phyloP scores from a whole-genome alignment of 1,140 invertebrate species.

The Monomorium pharaonis region DNA sequence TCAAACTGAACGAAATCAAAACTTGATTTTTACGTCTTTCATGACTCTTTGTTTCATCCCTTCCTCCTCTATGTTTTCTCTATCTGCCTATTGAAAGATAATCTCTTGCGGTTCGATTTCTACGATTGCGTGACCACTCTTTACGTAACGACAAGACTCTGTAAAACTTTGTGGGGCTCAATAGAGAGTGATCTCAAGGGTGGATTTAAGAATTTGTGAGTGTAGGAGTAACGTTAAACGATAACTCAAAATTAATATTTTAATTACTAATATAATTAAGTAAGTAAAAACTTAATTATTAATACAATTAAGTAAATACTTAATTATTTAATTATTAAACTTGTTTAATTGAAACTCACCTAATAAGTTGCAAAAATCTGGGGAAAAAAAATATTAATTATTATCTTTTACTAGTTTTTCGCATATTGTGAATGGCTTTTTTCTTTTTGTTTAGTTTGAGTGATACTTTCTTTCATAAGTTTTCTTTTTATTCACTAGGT shows the following conservation, averaged over 20 bases:
- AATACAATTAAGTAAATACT: too few relatives aligned
- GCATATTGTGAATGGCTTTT: too few relatives aligned
- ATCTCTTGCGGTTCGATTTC: constrained; percentile 45
- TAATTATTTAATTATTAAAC: too few relatives aligned
- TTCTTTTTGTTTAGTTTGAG: too few relatives aligned
- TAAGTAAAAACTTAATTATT: too few relatives aligned
- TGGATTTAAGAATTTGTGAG: constrained; percentile 33
- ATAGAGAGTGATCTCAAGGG: constrained; percentile 37
- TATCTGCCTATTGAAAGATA: constrained; percentile 16
- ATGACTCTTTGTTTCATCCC: background rate
- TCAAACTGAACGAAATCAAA: background rate
- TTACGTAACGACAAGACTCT: constrained; percentile 16
- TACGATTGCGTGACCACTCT: constrained; percentile 28
- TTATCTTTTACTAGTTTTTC: too few relatives aligned
- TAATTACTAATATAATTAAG: too few relatives aligned
- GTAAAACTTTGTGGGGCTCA: constrained; percentile 28
- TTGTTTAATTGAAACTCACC: too few relatives aligned
- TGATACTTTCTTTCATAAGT: background rate
- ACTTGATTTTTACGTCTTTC: background rate
- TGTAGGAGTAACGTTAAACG: too few relatives aligned
- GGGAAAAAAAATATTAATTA: too few relatives aligned
- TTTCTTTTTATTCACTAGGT: background rate
- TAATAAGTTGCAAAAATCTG: too few relatives aligned
- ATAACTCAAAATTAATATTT: too few relatives aligned
- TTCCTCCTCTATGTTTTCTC: background rate